Percentiles rank a stretch among this genome's conserved stretches.
Evolutionary conservation across 2,797 vertebrate species (phyloP).

Genomic region (Propithecus deckenii): DNA sequence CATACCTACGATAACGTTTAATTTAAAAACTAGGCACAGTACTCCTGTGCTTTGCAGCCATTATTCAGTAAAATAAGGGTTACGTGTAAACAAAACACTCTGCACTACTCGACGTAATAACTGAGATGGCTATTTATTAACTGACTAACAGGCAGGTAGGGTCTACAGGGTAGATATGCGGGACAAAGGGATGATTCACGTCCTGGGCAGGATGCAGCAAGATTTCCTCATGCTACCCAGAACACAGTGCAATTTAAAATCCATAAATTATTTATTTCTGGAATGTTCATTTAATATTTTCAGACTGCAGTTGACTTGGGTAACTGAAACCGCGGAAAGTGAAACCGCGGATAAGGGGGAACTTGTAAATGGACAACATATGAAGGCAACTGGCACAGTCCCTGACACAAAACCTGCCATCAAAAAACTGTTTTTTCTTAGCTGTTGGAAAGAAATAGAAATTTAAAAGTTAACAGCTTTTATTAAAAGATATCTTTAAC

Average conservation of each 20-base stretch:
- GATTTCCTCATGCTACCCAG: background rate
- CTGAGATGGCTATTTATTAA: background rate
- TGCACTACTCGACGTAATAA: background rate
- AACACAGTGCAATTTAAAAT: background rate
- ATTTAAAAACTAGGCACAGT: background rate
- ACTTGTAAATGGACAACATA: background rate
- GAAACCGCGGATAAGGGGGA: background rate
- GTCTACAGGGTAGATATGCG: background rate
- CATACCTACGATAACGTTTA: background rate
- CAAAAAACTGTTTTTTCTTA: conserved; percentile 13
- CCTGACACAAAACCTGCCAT: background rate
- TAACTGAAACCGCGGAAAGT: background rate
- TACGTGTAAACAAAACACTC: background rate
- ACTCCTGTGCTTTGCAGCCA: background rate
- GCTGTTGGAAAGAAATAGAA: background rate
- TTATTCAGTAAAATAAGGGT: background rate
- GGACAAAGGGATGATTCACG: background rate
- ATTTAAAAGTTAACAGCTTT: conserved; percentile 16
- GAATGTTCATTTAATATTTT: background rate
- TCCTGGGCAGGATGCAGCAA: background rate
- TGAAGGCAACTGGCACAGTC: background rate
- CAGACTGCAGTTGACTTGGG: background rate
- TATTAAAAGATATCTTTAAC: conserved; percentile 37
- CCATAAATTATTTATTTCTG: background rate
- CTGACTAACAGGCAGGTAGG: background rate